A percentile compares a stretch with the other conserved stretches of the same genome.
These are phyloP conservation scores for Jaculus jaculus DNA, from an alignment of 2,113 vertebrate species.

Conservation along the genomic window DNA sequence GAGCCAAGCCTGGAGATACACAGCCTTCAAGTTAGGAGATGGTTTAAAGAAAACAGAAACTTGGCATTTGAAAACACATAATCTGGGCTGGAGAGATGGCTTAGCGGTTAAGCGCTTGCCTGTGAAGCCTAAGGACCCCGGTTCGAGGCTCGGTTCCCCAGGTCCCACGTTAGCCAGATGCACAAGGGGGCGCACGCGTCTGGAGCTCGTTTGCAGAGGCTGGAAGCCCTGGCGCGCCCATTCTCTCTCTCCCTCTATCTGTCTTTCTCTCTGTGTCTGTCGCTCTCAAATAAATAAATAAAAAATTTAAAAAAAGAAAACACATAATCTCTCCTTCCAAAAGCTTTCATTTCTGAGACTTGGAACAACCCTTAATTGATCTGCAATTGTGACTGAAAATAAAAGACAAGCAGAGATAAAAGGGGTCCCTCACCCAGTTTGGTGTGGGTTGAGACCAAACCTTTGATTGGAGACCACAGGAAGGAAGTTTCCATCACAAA, in stretches of 20 bases:
- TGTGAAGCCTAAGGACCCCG: no score
- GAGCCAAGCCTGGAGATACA: not conserved
- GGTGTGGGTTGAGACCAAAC: constrained; percentile 23
- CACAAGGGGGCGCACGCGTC: no score
- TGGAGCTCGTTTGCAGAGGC: no score
- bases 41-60: not conserved
- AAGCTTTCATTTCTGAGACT: constrained; percentile 33
- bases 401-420: constrained; percentile 35
- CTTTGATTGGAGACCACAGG: constrained; percentile 5
- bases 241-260: no score
- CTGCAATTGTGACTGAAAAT: not conserved
- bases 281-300: no score
- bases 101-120: no score
- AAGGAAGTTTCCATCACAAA: constrained; percentile 35
- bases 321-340: constrained; percentile 4
- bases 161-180: no score
- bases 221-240: no score
- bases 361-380: constrained; percentile 22
- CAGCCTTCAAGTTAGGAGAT: not conserved
- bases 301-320: no score
- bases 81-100: no score
- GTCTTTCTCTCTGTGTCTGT: no score
- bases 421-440: not conserved
- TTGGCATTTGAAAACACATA: not conserved
- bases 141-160: no score